Base-by-base conservation (phyloP, 2,888 invertebrate species). In the Hemistola chrysoprasaria region DNA sequence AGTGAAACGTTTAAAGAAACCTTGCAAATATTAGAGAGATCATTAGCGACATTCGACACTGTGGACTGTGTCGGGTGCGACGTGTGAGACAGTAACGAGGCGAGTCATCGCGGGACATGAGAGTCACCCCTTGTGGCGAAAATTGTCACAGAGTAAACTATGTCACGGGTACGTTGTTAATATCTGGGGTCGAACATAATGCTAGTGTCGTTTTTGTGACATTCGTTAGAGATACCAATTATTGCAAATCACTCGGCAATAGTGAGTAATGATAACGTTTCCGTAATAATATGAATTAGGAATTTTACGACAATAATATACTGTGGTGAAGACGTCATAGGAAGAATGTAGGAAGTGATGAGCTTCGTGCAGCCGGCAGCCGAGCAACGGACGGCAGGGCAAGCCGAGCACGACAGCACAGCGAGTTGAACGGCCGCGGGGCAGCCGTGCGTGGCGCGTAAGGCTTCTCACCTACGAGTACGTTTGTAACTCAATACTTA, bases 61-160 rank as follows among this genome's bases (percentile, higher is more conserved):
- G 62, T 60, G 40, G 48, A 42, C 58, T 59, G 57, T 16, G 65
- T 64, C 60, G 59, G 62, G 59, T 62, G 71, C 68, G 78, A 78
- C 78, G 72, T 74, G 71, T 66, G 76, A 75, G 79, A 81, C 82
- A 78, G 79, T 87, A 88, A 88, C 87, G 83, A 88, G 87, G 71
- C 72, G 65, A 76, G 71, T 82, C 86, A 82, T 80, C 78, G 78
- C 68, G 68, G 74, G 71, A 65, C 62, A 68, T 60, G 65, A 78
- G 78, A 82, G 78, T 76, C 78, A 78, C 77, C 86, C 80, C 81
- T 83, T 68, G 66, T 56, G 58, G 69, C 71, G 68, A 77, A 80
- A 81, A 82, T 80, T 85, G 85, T 78, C 79, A 83, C 78, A 72
- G 70, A 71, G 69, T 75, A 78, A 84, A 81, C 63, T 81, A 66